These are phyloP conservation scores for Ephialtes manifestator DNA, from an alignment of 2,888 invertebrate species.

Conservation along the genomic window DNA sequence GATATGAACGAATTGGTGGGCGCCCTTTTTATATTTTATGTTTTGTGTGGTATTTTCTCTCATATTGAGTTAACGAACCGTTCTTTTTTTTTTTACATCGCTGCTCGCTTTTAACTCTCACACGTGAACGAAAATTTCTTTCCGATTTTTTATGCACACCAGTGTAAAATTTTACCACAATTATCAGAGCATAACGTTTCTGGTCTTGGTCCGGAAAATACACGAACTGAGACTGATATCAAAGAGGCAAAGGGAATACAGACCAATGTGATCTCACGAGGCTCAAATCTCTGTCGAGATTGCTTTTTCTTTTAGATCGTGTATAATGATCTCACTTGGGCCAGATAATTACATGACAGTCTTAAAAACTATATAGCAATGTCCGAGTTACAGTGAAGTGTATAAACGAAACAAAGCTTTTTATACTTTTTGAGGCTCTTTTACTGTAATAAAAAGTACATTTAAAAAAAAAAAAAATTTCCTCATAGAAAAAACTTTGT, in stretches of 20 bases:
- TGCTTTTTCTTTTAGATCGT: background rate
- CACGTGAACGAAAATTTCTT: background rate
- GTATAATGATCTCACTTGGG: too few relatives aligned
- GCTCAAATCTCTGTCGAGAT: background rate
- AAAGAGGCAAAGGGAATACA: background rate
- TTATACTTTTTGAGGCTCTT: too few relatives aligned
- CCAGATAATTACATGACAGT: too few relatives aligned
- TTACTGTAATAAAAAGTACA: too few relatives aligned
- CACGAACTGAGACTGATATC: background rate
- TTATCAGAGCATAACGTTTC: slow-evolving; percentile 8
- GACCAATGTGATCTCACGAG: background rate
- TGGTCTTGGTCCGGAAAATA: background rate
- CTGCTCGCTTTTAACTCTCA: background rate
- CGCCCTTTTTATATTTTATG: slow-evolving; percentile 1
- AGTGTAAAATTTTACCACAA: background rate
- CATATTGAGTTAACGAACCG: slow-evolving; percentile 10
- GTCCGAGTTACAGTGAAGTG: too few relatives aligned
- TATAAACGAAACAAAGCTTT: too few relatives aligned
- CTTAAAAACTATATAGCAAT: too few relatives aligned
- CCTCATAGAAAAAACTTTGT: too few relatives aligned
- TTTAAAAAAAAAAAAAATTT: too few relatives aligned
- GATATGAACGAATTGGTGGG: background rate
- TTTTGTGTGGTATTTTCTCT: background rate
- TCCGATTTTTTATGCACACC: background rate
- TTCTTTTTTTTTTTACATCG: background rate